Conservation (phyloP, 2,888 invertebrate species). For the Hoplodrina blanda region DNA sequence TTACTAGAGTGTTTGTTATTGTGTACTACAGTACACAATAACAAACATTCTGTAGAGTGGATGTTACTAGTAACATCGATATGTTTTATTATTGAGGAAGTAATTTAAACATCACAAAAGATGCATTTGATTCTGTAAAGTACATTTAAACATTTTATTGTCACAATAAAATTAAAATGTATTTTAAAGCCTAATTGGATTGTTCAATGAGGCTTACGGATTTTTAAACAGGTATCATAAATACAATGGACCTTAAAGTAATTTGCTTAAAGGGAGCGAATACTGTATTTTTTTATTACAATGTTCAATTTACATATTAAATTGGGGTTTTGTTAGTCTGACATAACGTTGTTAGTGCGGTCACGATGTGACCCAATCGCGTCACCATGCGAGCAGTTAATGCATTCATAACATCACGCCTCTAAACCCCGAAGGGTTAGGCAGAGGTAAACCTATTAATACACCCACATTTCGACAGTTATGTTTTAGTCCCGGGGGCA, state of each 20-base stretch:
- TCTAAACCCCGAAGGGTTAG: no score
- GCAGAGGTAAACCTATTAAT: no score
- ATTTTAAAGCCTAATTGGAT: constrained; percentile 68
- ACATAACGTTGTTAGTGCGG: constrained; percentile 67
- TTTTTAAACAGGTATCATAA: constrained; percentile 53
- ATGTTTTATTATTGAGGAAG: constrained; percentile 52
- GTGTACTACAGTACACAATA: constrained; percentile 37
- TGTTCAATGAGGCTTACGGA: constrained; percentile 73
- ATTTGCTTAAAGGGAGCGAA: constrained; percentile 70
- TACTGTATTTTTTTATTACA: constrained; percentile 63
- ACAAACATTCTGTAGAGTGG: constrained; percentile 44
- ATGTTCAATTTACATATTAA: constrained; percentile 75
- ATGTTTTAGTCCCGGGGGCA: no score
- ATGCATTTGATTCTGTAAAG: constrained; percentile 47
- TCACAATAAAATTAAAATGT: constrained; percentile 59
- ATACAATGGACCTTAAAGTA: constrained; percentile 67
- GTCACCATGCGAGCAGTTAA: constrained; percentile 10
- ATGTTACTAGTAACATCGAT: constrained; percentile 36
- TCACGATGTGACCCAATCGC: constrained; percentile 64
- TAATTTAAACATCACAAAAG: constrained; percentile 58
- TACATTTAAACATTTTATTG: constrained; percentile 59
- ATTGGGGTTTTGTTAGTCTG: constrained; percentile 71
- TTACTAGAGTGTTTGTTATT: no score
- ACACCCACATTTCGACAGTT: no score
- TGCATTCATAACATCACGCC: not conserved